A percentile compares a stretch with the other conserved stretches of the same genome.
These are phyloP conservation scores for Apogon talboti DNA, from an alignment of 2,797 vertebrate genomes.

Conservation along the genomic window DNA sequence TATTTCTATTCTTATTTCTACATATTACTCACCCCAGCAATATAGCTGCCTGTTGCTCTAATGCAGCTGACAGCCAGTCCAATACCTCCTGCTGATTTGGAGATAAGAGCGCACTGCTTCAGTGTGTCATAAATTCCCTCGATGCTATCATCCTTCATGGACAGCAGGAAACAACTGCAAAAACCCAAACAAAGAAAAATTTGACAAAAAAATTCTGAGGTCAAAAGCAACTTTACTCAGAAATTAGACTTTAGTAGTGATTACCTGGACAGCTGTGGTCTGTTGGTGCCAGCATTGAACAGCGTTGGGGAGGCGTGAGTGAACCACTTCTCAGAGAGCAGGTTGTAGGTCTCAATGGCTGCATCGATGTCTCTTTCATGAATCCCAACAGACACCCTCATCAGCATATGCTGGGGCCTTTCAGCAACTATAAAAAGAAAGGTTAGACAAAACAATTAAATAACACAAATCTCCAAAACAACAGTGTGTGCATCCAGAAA, in stretches of 20 bases:
- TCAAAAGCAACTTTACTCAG: neutral
- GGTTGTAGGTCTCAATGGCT: slow-evolving; percentile 94
- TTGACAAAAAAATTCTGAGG: neutral
- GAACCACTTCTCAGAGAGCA: slow-evolving; percentile 97
- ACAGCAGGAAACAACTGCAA: slow-evolving; percentile 91
- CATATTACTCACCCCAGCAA: slow-evolving; percentile 86
- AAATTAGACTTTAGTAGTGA: neutral
- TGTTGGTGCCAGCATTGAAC: slow-evolving; percentile 95
- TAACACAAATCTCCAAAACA: neutral
- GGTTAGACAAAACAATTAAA: neutral
- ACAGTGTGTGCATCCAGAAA: neutral
- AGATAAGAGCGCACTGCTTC: slow-evolving; percentile 95
- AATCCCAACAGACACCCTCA: slow-evolving; percentile 95
- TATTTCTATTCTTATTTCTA: neutral
- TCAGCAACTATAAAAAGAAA: slow-evolving; percentile 85
- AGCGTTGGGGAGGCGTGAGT: slow-evolving; percentile 97
- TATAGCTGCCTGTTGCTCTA: slow-evolving; percentile 95
- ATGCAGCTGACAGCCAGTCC: slow-evolving; percentile 96
- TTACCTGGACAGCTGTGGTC: slow-evolving; percentile 91
- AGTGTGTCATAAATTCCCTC: slow-evolving; percentile 95
- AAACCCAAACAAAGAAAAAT: slow-evolving; percentile 1
- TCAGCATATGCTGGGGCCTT: slow-evolving; percentile 96
- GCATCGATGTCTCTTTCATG: slow-evolving; percentile 90
- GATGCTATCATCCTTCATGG: slow-evolving; percentile 97
- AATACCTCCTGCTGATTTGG: slow-evolving; percentile 97